Conservation (phyloP, 1,140 invertebrate species). For the Macrosteles quadrilineatus region DNA sequence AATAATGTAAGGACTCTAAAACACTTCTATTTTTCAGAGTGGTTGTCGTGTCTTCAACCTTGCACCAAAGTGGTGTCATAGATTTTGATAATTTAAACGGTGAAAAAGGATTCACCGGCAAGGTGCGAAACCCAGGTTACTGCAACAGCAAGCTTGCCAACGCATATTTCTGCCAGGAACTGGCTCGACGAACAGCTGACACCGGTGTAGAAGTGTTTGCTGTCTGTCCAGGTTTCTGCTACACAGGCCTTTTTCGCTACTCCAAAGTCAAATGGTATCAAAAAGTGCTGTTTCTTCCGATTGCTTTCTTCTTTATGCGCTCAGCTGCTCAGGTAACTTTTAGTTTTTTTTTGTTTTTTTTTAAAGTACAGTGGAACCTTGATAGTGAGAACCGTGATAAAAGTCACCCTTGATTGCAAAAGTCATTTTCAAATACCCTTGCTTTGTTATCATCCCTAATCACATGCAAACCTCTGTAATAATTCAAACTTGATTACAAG, state of each 20-base stretch:
- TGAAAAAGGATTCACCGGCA: conserved; percentile 52
- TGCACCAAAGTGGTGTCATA: conserved; percentile 64
- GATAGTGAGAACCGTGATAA: background rate
- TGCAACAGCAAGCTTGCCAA: conserved; percentile 80
- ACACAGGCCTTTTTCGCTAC: conserved; percentile 73
- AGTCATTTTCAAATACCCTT: background rate
- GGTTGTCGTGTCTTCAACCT: conserved; percentile 58
- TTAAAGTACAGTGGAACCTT: background rate
- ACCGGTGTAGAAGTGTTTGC: conserved; percentile 69
- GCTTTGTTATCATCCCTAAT: background rate
- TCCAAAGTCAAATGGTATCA: conserved; percentile 68
- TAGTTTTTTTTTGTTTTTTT: background rate
- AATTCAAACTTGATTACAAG: background rate
- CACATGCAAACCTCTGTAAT: background rate
- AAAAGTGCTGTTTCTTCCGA: conserved; percentile 66
- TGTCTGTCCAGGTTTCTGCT: conserved; percentile 83
- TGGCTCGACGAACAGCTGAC: conserved; percentile 54
- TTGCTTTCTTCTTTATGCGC: conserved; percentile 69
- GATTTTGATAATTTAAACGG: conserved; percentile 73
- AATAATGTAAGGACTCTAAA: too few species aligned
- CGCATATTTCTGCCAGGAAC: conserved; percentile 64
- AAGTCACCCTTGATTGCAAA: background rate
- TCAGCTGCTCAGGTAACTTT: conserved; percentile 66
- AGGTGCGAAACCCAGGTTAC: conserved; percentile 67
- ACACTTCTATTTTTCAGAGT: conserved; percentile 55